Evolutionary conservation across 1,140 invertebrate genomes (phyloP).

Genomic region (Tetramorium simillimum): DNA sequence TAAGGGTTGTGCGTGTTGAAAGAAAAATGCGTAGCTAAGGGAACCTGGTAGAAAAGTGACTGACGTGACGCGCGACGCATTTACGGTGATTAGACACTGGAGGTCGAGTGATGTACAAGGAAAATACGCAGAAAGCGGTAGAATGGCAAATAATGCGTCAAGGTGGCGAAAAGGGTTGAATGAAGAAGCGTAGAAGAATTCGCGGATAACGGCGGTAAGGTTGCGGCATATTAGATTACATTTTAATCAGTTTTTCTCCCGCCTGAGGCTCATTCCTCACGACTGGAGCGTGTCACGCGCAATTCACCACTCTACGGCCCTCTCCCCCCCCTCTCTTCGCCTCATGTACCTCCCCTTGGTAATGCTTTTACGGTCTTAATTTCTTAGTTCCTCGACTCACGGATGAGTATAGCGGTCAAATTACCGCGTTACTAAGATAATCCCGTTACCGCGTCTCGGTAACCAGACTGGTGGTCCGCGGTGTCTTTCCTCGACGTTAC

Average conservation of each 20-base stretch:
- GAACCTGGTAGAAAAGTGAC: not conserved
- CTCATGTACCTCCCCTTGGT: conserved; percentile 49
- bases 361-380: conserved; percentile 79
- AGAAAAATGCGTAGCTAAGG: conserved; percentile 43
- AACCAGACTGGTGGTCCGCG: conserved; percentile 49
- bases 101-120: not conserved
- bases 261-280: conserved; percentile 34
- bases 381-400: conserved; percentile 76
- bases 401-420: conserved; percentile 65
- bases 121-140: conserved; percentile 59
- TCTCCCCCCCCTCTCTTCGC: not conserved
- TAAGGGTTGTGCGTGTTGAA: conserved; percentile 52
- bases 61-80: conserved; percentile 20
- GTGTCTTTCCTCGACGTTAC: conserved; percentile 69
- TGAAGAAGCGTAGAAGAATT: conserved; percentile 51
- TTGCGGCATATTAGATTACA: conserved; percentile 72
- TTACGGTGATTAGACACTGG: conserved; percentile 37
- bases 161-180: conserved; percentile 30
- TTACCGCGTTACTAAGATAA: conserved; percentile 71
- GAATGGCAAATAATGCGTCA: conserved; percentile 14
- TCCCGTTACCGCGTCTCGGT: conserved; percentile 66
- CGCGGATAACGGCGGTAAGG: conserved; percentile 47
- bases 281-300: conserved; percentile 48
- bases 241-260: conserved; percentile 73
- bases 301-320: conserved; percentile 34